Conservation (phyloP, 2,797 vertebrate genomes). For the Hafferia zeledoni region DNA sequence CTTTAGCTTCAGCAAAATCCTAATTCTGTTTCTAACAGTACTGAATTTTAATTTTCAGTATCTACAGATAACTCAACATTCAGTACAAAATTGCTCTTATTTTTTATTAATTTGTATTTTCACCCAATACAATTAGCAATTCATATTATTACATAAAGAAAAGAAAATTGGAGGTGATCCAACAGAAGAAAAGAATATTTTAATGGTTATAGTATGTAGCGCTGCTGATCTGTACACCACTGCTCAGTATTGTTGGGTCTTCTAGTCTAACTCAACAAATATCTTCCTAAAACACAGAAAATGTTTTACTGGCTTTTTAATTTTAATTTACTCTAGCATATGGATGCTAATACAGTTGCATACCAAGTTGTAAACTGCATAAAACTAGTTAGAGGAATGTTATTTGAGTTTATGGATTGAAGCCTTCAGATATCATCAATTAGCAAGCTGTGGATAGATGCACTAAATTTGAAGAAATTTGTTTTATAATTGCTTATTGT, state of each 20-base stretch:
- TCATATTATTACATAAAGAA: neutral
- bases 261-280: neutral
- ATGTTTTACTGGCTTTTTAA: neutral
- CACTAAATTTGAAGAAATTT: neutral
- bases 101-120: neutral
- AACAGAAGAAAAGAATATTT: neutral
- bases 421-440: neutral
- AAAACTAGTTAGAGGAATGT: neutral
- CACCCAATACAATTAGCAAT: neutral
- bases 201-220: neutral
- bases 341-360: neutral
- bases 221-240: neutral
- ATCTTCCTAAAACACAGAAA: neutral
- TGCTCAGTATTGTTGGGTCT: neutral
- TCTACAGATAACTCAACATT: neutral
- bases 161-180: neutral
- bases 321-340: neutral
- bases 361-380: neutral
- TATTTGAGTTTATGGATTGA: neutral
- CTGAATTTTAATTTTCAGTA: neutral
- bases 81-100: neutral
- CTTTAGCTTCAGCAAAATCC: too few relatives aligned
- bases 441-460: neutral
- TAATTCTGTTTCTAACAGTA: too few relatives aligned
- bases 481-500: neutral